Evolutionary conservation across 2,797 vertebrate genomes (phyloP).

Genomic region (Manis javanica): DNA sequence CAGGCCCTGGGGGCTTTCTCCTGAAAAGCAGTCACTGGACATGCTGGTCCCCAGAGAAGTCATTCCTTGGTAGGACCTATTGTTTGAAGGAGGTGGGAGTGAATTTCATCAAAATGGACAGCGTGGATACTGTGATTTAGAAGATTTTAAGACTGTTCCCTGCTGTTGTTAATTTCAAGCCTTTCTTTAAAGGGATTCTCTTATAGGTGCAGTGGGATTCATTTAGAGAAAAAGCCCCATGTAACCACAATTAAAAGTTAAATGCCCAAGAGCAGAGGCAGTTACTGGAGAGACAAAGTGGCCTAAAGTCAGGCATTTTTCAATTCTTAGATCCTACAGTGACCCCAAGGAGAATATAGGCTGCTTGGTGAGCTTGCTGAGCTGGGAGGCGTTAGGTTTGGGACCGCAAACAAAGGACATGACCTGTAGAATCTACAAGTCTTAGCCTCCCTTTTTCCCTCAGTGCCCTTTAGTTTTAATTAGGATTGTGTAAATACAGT

Average conservation of each 20-base stretch:
- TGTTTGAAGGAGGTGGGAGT: conserved; percentile 39
- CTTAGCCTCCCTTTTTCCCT: conserved; percentile 16
- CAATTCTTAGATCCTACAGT: neutral
- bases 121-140: conserved; percentile 49
- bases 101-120: conserved; percentile 45
- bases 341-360: conserved; percentile 4
- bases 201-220: conserved; percentile 36
- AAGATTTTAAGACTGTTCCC: conserved; percentile 36
- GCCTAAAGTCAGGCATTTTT: conserved; percentile 48
- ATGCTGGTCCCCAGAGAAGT: conserved; percentile 23
- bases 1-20: conserved; percentile 17
- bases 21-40: conserved; percentile 54
- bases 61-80: conserved; percentile 13
- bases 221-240: conserved; percentile 54
- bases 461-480: conserved; percentile 66
- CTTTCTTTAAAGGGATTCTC: conserved; percentile 63
- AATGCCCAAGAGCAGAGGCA: conserved; percentile 53
- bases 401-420: neutral
- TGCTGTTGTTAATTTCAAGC: conserved; percentile 62
- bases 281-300: conserved; percentile 58
- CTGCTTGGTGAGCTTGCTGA: neutral
- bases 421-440: neutral
- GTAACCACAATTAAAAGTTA: conserved; percentile 62
- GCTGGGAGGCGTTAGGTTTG: neutral
- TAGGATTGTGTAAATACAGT: conserved; percentile 54